Conservation (phyloP, 2,797 vertebrate species). For the Aplochiton taeniatus region DNA sequence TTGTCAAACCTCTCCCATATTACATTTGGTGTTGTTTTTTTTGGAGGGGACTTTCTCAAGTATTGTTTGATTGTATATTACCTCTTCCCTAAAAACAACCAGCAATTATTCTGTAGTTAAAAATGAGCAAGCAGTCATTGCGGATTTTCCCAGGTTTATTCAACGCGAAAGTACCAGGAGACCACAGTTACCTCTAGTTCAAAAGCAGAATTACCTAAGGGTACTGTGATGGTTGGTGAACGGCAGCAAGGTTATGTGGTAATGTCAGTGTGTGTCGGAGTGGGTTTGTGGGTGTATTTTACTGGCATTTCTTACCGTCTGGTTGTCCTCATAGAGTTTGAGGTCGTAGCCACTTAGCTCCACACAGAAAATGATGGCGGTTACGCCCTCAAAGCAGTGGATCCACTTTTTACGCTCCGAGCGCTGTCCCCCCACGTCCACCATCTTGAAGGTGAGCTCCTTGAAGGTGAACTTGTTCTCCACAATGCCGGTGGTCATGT, state of each 20-base stretch:
- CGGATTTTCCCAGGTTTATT: constrained; percentile 22
- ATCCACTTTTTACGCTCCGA: constrained; percentile 99
- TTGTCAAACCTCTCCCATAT: background rate
- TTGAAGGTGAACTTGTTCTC: constrained; percentile 99
- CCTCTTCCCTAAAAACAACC: background rate
- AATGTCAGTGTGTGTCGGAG: background rate
- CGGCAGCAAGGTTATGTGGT: background rate
- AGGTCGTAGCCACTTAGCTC: constrained; percentile 98
- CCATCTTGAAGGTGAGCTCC: constrained; percentile 99
- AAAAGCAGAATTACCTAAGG: background rate
- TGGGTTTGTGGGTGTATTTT: constrained; percentile 1
- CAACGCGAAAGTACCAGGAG: background rate
- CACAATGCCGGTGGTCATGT: constrained; percentile 99
- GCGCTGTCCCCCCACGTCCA: constrained; percentile 96
- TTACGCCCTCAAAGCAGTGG: constrained; percentile 99
- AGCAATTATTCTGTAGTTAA: background rate
- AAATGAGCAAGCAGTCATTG: too few relatives aligned
- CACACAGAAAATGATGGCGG: constrained; percentile 99
- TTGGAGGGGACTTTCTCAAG: background rate
- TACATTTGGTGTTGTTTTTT: background rate
- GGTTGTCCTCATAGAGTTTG: constrained; percentile 99
- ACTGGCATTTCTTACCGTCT: constrained; percentile 85
- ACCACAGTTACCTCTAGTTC: background rate
- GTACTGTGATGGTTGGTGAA: background rate
- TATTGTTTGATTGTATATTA: background rate